Base-by-base conservation (phyloP, 2,888 invertebrate genomes). In the Apamea anceps region DNA sequence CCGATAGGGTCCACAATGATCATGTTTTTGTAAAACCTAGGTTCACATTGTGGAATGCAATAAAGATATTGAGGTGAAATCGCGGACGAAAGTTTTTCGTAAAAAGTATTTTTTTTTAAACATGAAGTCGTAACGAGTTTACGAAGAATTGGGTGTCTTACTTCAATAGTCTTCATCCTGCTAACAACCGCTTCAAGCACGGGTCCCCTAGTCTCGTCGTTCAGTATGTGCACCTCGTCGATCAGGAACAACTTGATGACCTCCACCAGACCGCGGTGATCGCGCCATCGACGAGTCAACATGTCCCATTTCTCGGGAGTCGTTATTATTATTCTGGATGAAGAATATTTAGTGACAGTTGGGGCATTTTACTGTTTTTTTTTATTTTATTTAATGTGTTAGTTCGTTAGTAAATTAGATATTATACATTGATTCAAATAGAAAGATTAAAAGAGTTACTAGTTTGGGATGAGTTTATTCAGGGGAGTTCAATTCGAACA, bases 301-400 rank as follows among this genome's bases (percentile, higher is more conserved):
- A 98, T 98, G 93, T 99, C 98, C 98, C 98, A 98, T 94, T 98
- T 98, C 94, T 98, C 98, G 0, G 98, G 98, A 0, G 99, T 99
- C 6, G 98, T 98, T 90, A 98, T 97, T 89, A 98, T 97, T 72
- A 98, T 94, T 63, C 85, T 86, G 15, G 1, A 21, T 18, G 18
- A 28, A 2, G 4, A 15, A 10, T 28, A 13, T 51, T 79, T 62
- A 15, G 25, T 18, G 18, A 67, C 15, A 6, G 10, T 62, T 62
- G 8, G 6, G 18, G 1, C 18, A 57, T 54, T 54, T 54, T 10
- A 54, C 1, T 21, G 54, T 21, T 21, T 51, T 15, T 51, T 15
- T 57, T 51, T 18, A 25, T 25, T 57, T 57, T 10, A 3, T 25
- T 57, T 57, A 1, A 1, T 10, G 10, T 57, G 57, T 57, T n/a